These are phyloP conservation scores for Atractosteus spatula DNA, from an alignment of 2,113 vertebrate genomes.

Conservation along the genomic window DNA sequence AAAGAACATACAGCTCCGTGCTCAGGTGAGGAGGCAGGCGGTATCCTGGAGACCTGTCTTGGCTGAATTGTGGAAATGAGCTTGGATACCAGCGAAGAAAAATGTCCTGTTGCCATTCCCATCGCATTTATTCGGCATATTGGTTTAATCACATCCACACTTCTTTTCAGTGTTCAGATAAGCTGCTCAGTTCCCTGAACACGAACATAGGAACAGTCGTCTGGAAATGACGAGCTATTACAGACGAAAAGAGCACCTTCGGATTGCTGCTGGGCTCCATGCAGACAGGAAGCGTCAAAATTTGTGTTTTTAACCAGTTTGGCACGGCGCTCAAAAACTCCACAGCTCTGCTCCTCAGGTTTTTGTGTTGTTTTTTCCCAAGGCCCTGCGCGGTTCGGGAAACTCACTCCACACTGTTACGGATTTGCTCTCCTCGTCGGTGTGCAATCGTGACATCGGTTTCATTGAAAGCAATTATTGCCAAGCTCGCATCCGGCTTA, in stretches of 20 bases:
- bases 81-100: too few relatives aligned
- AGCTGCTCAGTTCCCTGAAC: neutral
- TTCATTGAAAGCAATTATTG: too few relatives aligned
- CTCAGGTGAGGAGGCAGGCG: too few relatives aligned
- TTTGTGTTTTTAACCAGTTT: neutral
- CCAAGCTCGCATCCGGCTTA: too few relatives aligned
- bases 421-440: too few relatives aligned
- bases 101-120: too few relatives aligned
- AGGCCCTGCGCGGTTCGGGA: constrained; percentile 20
- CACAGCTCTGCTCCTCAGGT: neutral
- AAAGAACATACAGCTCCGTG: neutral
- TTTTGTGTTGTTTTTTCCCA: constrained; percentile 17
- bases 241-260: neutral
- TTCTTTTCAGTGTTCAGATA: too few relatives aligned
- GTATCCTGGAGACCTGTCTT: too few relatives aligned
- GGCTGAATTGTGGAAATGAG: too few relatives aligned
- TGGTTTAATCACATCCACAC: too few relatives aligned
- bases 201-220: neutral
- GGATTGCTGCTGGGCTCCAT: fast-evolving
- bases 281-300: neutral
- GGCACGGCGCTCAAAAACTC: neutral
- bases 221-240: neutral
- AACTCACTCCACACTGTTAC: neutral
- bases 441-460: too few relatives aligned
- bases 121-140: too few relatives aligned